A percentile compares a stretch with the other conserved stretches of the same genome.
These are phyloP conservation scores for Pempheris klunzingeri DNA, from an alignment of 2,797 vertebrate species.

Conservation along the genomic window DNA sequence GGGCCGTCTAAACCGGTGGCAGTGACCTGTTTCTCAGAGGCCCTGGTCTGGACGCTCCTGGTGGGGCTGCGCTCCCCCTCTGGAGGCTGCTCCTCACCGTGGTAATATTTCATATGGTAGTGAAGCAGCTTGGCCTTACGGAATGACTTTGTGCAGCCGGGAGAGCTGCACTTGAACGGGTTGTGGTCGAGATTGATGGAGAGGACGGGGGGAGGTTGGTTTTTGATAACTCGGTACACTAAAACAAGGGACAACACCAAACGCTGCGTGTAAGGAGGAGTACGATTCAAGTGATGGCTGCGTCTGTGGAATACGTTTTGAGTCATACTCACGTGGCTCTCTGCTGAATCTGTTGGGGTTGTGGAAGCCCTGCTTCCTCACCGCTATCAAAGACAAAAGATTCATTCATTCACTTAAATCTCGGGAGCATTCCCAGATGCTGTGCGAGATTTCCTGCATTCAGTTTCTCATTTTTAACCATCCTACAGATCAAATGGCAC, in stretches of 20 bases:
- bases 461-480: slow-evolving; percentile 9
- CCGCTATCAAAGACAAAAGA: slow-evolving; percentile 69
- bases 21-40: slow-evolving; percentile 87
- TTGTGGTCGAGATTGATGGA: slow-evolving; percentile 94
- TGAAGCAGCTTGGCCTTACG: slow-evolving; percentile 97
- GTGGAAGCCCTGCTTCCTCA: slow-evolving; percentile 87
- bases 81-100: slow-evolving; percentile 84
- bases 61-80: slow-evolving; percentile 87
- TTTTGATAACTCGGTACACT: slow-evolving; percentile 91
- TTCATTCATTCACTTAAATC: background rate
- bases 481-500: background rate
- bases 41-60: slow-evolving; percentile 90
- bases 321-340: slow-evolving; percentile 86
- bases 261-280: background rate
- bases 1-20: slow-evolving; percentile 81
- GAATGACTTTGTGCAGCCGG: slow-evolving; percentile 95
- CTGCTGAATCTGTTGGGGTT: slow-evolving; percentile 90
- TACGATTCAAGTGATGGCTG: background rate
- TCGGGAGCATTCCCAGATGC: background rate
- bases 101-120: slow-evolving; percentile 99
- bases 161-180: slow-evolving; percentile 94
- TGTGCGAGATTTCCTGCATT: background rate
- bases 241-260: slow-evolving; percentile 14
- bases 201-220: slow-evolving; percentile 90
- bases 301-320: background rate